phyloP scores from a whole-genome alignment of 2,888 invertebrate species.

The Augochlorella aurata region DNA sequence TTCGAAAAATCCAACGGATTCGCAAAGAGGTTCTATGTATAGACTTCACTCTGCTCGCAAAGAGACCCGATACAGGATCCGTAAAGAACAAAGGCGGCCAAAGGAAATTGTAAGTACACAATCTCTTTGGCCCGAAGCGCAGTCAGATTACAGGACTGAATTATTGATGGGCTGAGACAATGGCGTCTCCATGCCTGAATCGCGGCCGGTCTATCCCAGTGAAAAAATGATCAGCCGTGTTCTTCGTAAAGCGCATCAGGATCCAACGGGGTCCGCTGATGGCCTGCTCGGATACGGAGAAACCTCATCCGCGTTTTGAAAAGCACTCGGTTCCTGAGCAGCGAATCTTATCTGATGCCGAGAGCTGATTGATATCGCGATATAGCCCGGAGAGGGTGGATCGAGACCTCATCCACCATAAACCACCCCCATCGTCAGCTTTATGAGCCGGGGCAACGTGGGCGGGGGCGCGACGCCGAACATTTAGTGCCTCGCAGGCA shows the following conservation, averaged over 20 bases:
- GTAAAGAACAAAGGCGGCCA: neutral
- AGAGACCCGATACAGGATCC: neutral
- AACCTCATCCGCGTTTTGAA: constrained; percentile 69
- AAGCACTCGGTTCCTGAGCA: constrained; percentile 76
- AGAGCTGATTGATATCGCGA: constrained; percentile 79
- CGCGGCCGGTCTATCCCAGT: neutral
- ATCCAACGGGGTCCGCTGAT: constrained; percentile 21
- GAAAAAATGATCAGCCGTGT: constrained; percentile 42
- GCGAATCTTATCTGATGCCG: constrained; percentile 79
- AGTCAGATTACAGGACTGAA: neutral
- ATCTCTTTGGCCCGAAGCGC: neutral
- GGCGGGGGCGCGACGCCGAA: constrained; percentile 68
- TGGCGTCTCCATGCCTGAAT: neutral
- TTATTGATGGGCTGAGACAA: neutral
- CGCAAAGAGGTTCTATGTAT: too few relatives aligned
- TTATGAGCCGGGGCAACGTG: constrained; percentile 66
- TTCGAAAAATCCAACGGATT: too few relatives aligned
- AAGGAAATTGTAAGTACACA: neutral
- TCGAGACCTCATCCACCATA: constrained; percentile 69
- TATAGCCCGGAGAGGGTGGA: constrained; percentile 66
- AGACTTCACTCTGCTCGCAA: neutral
- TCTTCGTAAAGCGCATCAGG: constrained; percentile 35
- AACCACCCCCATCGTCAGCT: constrained; percentile 71
- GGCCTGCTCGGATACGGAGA: constrained; percentile 33
- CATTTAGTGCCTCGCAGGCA: constrained; percentile 77